Conservation (phyloP, 1,140 invertebrate species). For the Drosophila lacteicornis region DNA sequence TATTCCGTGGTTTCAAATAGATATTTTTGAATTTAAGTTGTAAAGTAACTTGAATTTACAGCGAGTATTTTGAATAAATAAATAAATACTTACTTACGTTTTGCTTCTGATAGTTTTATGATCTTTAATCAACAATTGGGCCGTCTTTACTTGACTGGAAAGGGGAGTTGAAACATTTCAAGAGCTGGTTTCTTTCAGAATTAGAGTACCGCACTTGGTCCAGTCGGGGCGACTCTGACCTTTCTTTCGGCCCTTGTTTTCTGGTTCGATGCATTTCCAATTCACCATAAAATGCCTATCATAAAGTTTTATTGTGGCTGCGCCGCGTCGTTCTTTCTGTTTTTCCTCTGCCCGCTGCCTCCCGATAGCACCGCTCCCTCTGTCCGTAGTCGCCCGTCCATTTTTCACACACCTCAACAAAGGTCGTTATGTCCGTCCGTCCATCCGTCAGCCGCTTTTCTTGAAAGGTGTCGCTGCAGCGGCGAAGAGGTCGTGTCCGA, state of each 20-base stretch:
- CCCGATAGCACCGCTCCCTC: not conserved
- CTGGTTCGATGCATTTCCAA: conserved; percentile 71
- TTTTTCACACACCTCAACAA: conserved; percentile 70
- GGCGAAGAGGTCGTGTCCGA: conserved; percentile 42
- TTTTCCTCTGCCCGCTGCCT: conserved; percentile 5
- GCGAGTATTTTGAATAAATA: too few relatives aligned
- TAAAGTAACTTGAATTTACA: not conserved
- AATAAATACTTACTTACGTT: not conserved
- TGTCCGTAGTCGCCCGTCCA: conserved; percentile 26
- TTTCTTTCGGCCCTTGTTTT: conserved; percentile 52
- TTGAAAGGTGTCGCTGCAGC: conserved; percentile 54
- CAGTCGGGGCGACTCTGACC: conserved; percentile 27
- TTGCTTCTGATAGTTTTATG: not conserved
- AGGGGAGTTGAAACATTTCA: not conserved
- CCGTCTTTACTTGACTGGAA: not conserved
- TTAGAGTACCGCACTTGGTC: conserved; percentile 38
- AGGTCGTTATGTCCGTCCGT: conserved; percentile 65
- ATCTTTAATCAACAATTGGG: not conserved
- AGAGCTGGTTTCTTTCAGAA: not conserved
- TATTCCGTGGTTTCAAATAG: not conserved
- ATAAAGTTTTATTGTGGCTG: conserved; percentile 81
- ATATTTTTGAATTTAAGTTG: not conserved
- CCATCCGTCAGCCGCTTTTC: conserved; percentile 41
- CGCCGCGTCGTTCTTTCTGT: conserved; percentile 55
- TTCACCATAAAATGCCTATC: conserved; percentile 80